These are phyloP conservation scores for Morone saxatilis DNA, from an alignment of 2,113 vertebrate genomes.

Conservation along the genomic window DNA sequence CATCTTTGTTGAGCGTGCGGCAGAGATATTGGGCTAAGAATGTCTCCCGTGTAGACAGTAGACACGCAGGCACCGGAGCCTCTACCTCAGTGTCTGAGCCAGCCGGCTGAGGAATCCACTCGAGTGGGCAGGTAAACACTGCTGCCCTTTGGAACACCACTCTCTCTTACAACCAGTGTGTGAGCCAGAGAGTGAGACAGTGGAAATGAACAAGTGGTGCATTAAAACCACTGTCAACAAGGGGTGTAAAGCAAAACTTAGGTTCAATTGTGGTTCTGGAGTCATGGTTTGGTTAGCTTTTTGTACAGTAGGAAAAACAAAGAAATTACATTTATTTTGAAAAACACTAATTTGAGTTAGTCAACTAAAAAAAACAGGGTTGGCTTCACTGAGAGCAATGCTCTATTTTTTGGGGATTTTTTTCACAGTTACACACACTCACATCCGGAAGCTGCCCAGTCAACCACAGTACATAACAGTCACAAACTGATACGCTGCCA, in stretches of 20 bases:
- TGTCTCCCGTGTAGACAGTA: slow-evolving; percentile 76
- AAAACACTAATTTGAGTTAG: not conserved
- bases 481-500: not conserved
- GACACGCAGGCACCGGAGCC: slow-evolving; percentile 77
- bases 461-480: not conserved
- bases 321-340: not conserved
- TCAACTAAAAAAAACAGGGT: not conserved
- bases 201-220: slow-evolving; percentile 4
- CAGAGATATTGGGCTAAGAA: slow-evolving; percentile 77
- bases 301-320: not conserved
- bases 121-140: slow-evolving; percentile 77
- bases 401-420: no score
- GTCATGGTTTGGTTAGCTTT: not conserved
- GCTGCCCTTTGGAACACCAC: slow-evolving; percentile 71
- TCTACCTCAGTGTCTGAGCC: slow-evolving; percentile 71
- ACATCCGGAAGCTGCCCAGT: not conserved
- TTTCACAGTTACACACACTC: no score
- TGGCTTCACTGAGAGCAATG: not conserved
- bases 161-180: slow-evolving; percentile 24
- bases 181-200: not conserved
- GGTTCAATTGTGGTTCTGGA: not conserved
- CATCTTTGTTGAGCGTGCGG: slow-evolving; percentile 72
- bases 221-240: not conserved
- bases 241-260: not conserved
- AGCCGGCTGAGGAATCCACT: slow-evolving; percentile 73